Conservation (phyloP, 2,113 vertebrate species). For the Rafetus swinhoei region DNA sequence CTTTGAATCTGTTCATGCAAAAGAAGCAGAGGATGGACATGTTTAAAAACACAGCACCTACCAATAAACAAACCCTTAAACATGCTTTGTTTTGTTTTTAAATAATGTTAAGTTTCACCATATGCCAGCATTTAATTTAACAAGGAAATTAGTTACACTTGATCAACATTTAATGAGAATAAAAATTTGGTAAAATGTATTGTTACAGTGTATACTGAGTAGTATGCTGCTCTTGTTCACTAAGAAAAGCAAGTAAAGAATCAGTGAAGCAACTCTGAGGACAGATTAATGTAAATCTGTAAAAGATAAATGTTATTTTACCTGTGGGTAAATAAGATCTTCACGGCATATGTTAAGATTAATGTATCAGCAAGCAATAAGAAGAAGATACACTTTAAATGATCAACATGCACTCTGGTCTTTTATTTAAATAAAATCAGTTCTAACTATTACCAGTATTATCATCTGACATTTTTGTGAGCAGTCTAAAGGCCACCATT, state of each 20-base stretch:
- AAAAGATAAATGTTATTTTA: slow-evolving; percentile 39
- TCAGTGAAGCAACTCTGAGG: background rate
- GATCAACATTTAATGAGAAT: slow-evolving; percentile 34
- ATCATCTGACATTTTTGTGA: background rate
- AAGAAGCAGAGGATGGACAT: slow-evolving; percentile 41
- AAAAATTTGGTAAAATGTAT: background rate
- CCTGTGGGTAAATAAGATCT: slow-evolving; percentile 54
- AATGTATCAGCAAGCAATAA: slow-evolving; percentile 47
- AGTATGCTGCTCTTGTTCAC: background rate
- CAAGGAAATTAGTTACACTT: background rate
- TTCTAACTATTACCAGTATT: background rate
- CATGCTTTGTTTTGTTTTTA: background rate
- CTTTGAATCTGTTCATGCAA: slow-evolving; percentile 40
- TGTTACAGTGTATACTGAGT: background rate
- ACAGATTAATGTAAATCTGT: background rate
- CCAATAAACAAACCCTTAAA: slow-evolving; percentile 47
- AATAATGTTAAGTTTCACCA: slow-evolving; percentile 9
- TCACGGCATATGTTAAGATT: slow-evolving; percentile 11
- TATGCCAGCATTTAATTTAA: slow-evolving; percentile 4
- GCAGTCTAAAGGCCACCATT: fast-evolving
- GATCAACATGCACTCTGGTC: background rate
- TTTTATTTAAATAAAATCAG: background rate
- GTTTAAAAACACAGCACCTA: slow-evolving; percentile 31
- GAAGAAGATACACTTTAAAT: slow-evolving; percentile 22
- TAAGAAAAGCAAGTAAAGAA: background rate